Base-by-base conservation (phyloP, 2,888 invertebrate genomes). In the Acronicta alni region DNA sequence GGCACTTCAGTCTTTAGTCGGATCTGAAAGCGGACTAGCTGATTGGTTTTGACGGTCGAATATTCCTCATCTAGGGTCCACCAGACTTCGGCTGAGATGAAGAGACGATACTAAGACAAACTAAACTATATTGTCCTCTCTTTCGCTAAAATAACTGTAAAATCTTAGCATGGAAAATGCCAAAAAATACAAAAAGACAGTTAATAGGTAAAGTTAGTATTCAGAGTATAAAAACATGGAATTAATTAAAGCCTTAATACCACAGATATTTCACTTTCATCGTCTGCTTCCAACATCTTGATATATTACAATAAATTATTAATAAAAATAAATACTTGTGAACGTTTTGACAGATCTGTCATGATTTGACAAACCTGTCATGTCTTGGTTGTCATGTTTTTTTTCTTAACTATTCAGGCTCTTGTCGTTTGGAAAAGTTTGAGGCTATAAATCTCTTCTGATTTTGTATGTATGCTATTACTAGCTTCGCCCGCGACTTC, bases 321-420 rank as follows among this genome's bases (percentile, higher is more conserved):
- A 35, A 47, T 35, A 43, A 30, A 8, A 23, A 41, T 43, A 59
- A 47, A 60, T 1, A 43, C 0, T 20, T 51, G 1, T 26, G 30
- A 43, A 32, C 12, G 18, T 68, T 35, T 35, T 35, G 62, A 61
- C 23, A 53, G 16, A 14, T 3, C 26, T 67, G 68, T 67, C 68
- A 60, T 14, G 9, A 16, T 5, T 23, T 20, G 0, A 61, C 23
- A 53, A n/a, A 14, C 2, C 26, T 67, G 68, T 67, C 68, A 60
- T 14, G 9, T 23, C 9, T 23, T 20, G 0, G n/a, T 6, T 35
- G 35, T 35, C 10, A 32, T 6, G 15, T 37, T n/a, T 9, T 10
- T 35, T 59, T 60, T 59, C 52, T 57, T 46, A 32, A 10, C 1
- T 10, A n/a, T n/a, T n/a, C 7, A 35, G n/a, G 35, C 4, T 35